Base-by-base conservation (phyloP, 2,888 invertebrate genomes). In the Matsumyia berberina region DNA sequence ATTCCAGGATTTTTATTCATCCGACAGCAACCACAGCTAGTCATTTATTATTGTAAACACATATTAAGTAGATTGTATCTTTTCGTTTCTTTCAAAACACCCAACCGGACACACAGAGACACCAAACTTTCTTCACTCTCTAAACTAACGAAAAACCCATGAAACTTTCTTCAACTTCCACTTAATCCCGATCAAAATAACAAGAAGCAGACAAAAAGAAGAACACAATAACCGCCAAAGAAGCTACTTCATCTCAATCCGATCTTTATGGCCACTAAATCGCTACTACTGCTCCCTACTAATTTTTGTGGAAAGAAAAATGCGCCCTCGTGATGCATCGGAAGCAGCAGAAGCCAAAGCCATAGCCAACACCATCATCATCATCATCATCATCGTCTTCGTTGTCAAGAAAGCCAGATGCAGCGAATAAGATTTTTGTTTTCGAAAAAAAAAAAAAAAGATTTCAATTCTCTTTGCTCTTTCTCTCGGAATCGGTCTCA, bases 261-360 rank as follows among this genome's bases (percentile, higher is more conserved):
- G 85, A 85, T 85, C 85, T 85, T 85, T 85, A 76, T 85, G 80
- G 74, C 80, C 85, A 85, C 85, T 85, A 85, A 85, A 85, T 80
- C 33, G 85, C 70, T 85, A 85, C 85, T 85, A 79, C 78, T 70
- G 70, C 66, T 76, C 4, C 64, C 53, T 62, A 80, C 74, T 70
- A 85, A 70, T 74, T 80, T n/a, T 58, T 58, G 80, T 67, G 69
- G 80, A 69, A 80, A 55, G 55, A 76, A 76, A 80, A 85, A 74
- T 80, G 76, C 39, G 70, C 74, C 64, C 73, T 70, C 74, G 72
- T 72, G 55, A 44, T 72, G 67, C 79, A 72, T 62, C n/a, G n/a
- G n/a, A n/a, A 72, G 53, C 62, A 74, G 19, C 60, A 62, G 51
- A 78, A 79, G 69, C 49, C 64, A 66, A 73, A 78, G 24, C 44